A percentile compares a stretch with the other conserved stretches of the same genome.
Evolutionary conservation across 2,888 invertebrate species (phyloP).

Genomic region (Cerastis leucographa): DNA sequence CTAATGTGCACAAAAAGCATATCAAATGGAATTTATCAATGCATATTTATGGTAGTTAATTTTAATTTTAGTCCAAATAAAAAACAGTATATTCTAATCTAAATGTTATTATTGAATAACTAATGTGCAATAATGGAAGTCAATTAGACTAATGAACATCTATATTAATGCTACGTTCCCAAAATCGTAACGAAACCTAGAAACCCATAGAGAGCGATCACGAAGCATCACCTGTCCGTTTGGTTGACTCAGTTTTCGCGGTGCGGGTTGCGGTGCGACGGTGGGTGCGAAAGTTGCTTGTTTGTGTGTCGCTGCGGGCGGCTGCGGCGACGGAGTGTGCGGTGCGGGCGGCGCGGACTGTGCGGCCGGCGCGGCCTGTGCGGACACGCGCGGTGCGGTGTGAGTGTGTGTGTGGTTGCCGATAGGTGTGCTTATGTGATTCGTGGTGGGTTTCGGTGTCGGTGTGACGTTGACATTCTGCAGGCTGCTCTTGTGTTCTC

Average conservation of each 20-base stretch:
- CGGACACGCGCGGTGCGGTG: slow-evolving; percentile 67
- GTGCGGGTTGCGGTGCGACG: slow-evolving; percentile 87
- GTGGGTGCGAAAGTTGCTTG: slow-evolving; percentile 71
- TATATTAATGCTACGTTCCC: slow-evolving; percentile 45
- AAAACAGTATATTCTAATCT: slow-evolving; percentile 11
- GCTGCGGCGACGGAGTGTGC: slow-evolving; percentile 63
- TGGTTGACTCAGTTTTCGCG: slow-evolving; percentile 85
- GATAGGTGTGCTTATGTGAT: slow-evolving; percentile 75
- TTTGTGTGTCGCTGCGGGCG: slow-evolving; percentile 68
- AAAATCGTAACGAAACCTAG: slow-evolving; percentile 24
- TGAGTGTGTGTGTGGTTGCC: slow-evolving; percentile 70
- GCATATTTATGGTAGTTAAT: slow-evolving; percentile 7
- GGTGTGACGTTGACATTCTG: slow-evolving; percentile 83
- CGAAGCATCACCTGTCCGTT: slow-evolving; percentile 85
- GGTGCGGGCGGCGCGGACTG: slow-evolving; percentile 58
- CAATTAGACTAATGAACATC: slow-evolving; percentile 38
- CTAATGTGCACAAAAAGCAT: slow-evolving; percentile 41
- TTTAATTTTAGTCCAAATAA: slow-evolving; percentile 21
- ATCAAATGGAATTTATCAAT: slow-evolving; percentile 16
- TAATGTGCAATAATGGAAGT: slow-evolving; percentile 43
- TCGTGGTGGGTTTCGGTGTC: slow-evolving; percentile 73
- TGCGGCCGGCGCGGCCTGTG: slow-evolving; percentile 65
- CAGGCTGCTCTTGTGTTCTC: slow-evolving; percentile 85
- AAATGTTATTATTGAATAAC: slow-evolving; percentile 42
- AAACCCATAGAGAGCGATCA: slow-evolving; percentile 50